Evolutionary conservation across 2,113 vertebrate species (phyloP).

Genomic region (Crotalus horridus): DNA sequence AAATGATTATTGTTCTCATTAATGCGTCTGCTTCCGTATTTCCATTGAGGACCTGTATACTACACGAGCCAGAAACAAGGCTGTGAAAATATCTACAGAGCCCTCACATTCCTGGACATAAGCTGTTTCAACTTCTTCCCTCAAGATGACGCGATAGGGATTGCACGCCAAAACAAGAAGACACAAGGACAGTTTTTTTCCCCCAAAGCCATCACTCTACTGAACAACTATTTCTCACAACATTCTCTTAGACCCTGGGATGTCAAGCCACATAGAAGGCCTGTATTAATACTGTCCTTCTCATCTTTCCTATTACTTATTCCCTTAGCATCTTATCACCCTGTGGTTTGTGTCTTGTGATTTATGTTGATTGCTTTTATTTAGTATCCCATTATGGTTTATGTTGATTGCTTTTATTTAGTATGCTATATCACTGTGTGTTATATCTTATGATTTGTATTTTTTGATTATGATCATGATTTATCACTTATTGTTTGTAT

Average conservation of each 20-base stretch:
- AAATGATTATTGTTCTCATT: not conserved
- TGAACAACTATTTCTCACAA: not conserved
- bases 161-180: not conserved
- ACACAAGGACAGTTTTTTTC: not conserved
- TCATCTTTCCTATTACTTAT: not conserved
- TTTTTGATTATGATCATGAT: not conserved
- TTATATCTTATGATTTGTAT: not conserved
- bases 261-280: not conserved
- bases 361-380: not conserved
- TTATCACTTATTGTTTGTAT: not conserved
- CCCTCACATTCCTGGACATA: not conserved
- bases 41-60: not conserved
- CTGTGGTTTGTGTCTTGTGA: not conserved
- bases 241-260: not conserved
- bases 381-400: too few species aligned
- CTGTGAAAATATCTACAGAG: not conserved
- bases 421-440: not conserved
- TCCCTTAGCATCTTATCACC: not conserved
- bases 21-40: not conserved
- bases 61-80: not conserved
- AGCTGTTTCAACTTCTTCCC: not conserved
- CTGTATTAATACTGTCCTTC: not conserved
- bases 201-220: not conserved
- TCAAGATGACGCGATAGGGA: too few species aligned
- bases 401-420: not conserved